Percentiles rank a stretch among this genome's conserved stretches.
phyloP scores from a whole-genome alignment of 2,888 invertebrate species.

The Acronicta alni region DNA sequence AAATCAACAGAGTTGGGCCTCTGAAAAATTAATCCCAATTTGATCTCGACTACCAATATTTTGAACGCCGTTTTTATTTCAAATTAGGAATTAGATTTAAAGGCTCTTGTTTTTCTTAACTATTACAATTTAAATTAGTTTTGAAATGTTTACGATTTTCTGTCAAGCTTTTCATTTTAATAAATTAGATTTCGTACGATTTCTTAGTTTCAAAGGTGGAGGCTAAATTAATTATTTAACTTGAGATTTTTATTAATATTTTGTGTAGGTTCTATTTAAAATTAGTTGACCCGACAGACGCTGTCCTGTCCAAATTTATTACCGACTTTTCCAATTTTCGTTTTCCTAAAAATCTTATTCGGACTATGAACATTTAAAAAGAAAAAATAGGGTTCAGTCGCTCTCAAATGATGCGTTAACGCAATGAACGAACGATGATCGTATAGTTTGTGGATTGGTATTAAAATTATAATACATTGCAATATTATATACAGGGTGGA shows the following conservation, averaged over 20 bases:
- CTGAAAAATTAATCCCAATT: slow-evolving; percentile 39
- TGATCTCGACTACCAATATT: slow-evolving; percentile 30
- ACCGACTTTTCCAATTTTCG: too few relatives aligned
- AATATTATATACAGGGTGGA: too few relatives aligned
- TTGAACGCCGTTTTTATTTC: slow-evolving; percentile 8
- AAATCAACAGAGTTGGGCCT: slow-evolving; percentile 53
- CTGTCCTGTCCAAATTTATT: too few relatives aligned
- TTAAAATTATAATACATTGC: too few relatives aligned
- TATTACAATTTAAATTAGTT: slow-evolving; percentile 10
- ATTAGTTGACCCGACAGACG: too few relatives aligned
- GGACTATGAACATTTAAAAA: too few relatives aligned
- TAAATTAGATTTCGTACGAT: slow-evolving; percentile 18
- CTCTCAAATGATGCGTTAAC: too few relatives aligned
- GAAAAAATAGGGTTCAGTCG: too few relatives aligned
- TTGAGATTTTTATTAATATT: slow-evolving; percentile 1
- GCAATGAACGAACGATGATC: too few relatives aligned
- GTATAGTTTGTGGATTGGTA: too few relatives aligned
- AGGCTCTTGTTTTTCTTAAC: slow-evolving; percentile 3
- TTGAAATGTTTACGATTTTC: background rate
- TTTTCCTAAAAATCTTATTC: too few relatives aligned
- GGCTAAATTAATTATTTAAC: slow-evolving; percentile 2
- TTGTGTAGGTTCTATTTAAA: background rate
- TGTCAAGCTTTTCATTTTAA: background rate
- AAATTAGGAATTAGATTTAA: slow-evolving; percentile 16
- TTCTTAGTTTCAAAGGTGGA: slow-evolving; percentile 15